A percentile compares a stretch with the other conserved stretches of the same genome.
Conservation (phyloP, 1,140 invertebrate genomes). For the Pentalonia nigronervosa region DNA sequence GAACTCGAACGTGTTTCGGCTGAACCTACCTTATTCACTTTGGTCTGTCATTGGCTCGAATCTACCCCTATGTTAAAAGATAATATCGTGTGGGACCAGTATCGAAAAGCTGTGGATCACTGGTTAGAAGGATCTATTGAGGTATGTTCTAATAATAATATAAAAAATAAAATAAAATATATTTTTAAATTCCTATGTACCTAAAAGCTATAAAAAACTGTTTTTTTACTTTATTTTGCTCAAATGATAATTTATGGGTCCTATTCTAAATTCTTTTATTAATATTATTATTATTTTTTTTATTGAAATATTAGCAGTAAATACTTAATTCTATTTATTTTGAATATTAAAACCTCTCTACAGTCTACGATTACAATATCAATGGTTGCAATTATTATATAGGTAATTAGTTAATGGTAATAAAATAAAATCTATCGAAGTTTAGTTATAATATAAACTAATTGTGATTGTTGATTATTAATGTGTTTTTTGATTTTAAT, state of each 20-base stretch:
- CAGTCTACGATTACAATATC: too few relatives aligned
- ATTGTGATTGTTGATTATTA: too few relatives aligned
- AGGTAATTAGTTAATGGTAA: too few relatives aligned
- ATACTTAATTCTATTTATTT: background rate
- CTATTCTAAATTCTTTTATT: background rate
- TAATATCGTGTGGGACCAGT: constrained; percentile 92
- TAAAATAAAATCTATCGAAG: too few relatives aligned
- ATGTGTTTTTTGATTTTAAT: too few relatives aligned
- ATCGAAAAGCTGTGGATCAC: constrained; percentile 76
- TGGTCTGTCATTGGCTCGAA: constrained; percentile 93
- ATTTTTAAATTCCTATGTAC: background rate
- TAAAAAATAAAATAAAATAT: background rate
- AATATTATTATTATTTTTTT: background rate
- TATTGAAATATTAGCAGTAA: background rate
- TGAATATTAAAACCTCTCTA: too few relatives aligned
- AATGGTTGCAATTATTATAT: too few relatives aligned
- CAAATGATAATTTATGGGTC: background rate
- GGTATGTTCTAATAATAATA: background rate
- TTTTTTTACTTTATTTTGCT: background rate
- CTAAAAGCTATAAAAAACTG: background rate
- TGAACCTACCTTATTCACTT: constrained; percentile 81
- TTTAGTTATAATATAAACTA: too few relatives aligned
- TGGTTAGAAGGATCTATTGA: constrained; percentile 68
- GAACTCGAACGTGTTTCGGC: constrained; percentile 76
- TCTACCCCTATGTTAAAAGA: constrained; percentile 88